Evolutionary conservation across 2,888 invertebrate species (phyloP), one percentile per base, ranked within the genome.

Genomic region (Eulithis testata): DNA sequence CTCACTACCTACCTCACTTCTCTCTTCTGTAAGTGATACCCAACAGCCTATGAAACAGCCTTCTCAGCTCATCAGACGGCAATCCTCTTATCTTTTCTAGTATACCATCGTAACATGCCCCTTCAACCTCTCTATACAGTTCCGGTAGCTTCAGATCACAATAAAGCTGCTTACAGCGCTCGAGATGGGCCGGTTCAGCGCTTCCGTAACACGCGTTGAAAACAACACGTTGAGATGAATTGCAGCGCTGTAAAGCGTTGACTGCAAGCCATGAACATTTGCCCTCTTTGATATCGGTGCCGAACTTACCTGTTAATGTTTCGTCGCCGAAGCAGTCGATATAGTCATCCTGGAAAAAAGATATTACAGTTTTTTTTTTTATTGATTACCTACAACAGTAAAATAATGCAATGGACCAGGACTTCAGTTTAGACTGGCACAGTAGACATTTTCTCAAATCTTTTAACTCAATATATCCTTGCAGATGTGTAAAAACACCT

Each of bases 231-330:
- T 97, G 97, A 4, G 94, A 90, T 0, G 94, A 89, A 59, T 92
- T 95, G 14, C 96, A 96, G 54, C 95, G 94, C 84, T 97, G 95
- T 69, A 98, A 93, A 36, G 63, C 96, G 97, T 96, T 95, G 0
- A 98, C 97, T 0, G 97, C 95, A 45, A 98, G 89, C 99, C 99
- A 99, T 0, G 97, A 95, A 85, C 99, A 99, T 88, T 99, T 99
- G 50, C 98, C 98, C 78, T 98, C 97, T 83, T 96, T 95, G 73
- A 99, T 98, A 80, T 99, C 99, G 0, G 95, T 96, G 4, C 98
- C 97, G 12, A 95, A 88, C 93, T 99, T 99, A 0, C 99, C 99
- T 0, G 96, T 98, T 0, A 96, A 87, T 1, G 93, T 92, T 43
- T 96, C 94, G 79, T 97, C 95, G 0, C 98, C 98, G 85, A 96